These are phyloP conservation scores for Temnothorax curvispinosus DNA, from an alignment of 1,140 invertebrate species.

Conservation along the genomic window DNA sequence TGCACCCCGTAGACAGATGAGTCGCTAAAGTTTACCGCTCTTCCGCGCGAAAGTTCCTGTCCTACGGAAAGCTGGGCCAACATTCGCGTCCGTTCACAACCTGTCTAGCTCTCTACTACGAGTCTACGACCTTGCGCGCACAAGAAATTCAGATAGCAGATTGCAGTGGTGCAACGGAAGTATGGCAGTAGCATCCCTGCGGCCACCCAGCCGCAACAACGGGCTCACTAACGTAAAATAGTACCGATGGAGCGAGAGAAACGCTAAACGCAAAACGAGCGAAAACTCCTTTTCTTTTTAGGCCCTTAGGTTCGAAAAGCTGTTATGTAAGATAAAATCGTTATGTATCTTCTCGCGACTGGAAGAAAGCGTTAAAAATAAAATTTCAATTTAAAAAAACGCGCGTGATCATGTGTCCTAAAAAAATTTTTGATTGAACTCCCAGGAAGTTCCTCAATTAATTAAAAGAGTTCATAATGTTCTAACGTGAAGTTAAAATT, in stretches of 20 bases:
- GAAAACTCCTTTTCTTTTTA: conserved; percentile 35
- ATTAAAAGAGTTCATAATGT: conserved; percentile 20
- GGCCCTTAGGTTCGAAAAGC: neutral
- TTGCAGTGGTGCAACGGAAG: conserved; percentile 29
- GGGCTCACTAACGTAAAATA: conserved; percentile 16
- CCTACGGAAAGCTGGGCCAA: conserved; percentile 16
- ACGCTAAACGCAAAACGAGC: neutral
- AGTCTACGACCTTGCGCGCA: conserved; percentile 11
- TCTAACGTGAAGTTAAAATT: neutral
- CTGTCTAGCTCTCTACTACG: conserved; percentile 26
- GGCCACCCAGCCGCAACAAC: conserved; percentile 44
- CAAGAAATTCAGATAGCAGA: conserved; percentile 50
- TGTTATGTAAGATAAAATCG: neutral
- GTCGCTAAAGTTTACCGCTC: conserved; percentile 30
- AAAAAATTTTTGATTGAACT: neutral
- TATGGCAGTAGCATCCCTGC: conserved; percentile 17
- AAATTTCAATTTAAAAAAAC: neutral
- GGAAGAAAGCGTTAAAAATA: neutral
- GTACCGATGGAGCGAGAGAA: conserved; percentile 30
- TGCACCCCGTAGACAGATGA: conserved; percentile 44
- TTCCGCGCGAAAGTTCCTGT: conserved; percentile 40
- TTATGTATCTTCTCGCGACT: too few relatives aligned
- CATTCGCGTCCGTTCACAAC: conserved; percentile 46
- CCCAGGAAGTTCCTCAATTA: neutral
- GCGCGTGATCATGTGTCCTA: neutral